Evolutionary conservation across 2,888 invertebrate genomes (phyloP), one percentile per base, ranked within the genome.

Genomic region (Cantharis rufa): DNA sequence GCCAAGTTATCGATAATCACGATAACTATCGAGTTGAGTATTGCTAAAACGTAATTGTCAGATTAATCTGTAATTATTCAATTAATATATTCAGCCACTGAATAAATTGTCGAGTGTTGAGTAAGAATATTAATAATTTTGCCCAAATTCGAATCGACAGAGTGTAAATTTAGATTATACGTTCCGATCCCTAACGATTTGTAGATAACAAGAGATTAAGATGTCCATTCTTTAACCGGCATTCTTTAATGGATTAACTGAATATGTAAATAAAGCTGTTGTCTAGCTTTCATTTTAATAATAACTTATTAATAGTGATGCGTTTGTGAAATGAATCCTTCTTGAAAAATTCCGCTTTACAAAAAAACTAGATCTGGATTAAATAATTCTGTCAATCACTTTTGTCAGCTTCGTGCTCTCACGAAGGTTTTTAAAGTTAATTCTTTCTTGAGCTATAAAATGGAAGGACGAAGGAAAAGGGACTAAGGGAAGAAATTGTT

Each of bases 161-260:
- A 78, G 82, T 82, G 83, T 81, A 81, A 83, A 81, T 82, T 79
- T 81, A 83, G 82, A 83, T 84, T 83, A 83, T 80, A 83, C 80
- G 77, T 76, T 80, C 81, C 82, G 80, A 79, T 81, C 81, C 79
- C 72, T 75, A 75, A 72, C 81, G 82, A 84, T 82, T 82, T 74
- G 69, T 77, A 82, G 83, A 84, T 84, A 84, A 83, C 82, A 82
- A 73, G 72, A 78, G 82, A 84, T 84, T 84, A 83, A 83, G 82
- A 83, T 78, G 82, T 84, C 82, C 78, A 75, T 76, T 78, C 73
- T 78, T 71, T 71, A 73, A 76, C 62, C 74, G 70, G 72, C 63
- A 27, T 73, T 62, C 28, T 78, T 71, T 76, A 76, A 73, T 74
- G 73, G 73, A 73, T 78, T 78, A 78, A 76, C 70, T 74, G 71